These are phyloP conservation scores for Drosophila navojoa DNA, from an alignment of 1,140 invertebrate species.

Conservation along the genomic window DNA sequence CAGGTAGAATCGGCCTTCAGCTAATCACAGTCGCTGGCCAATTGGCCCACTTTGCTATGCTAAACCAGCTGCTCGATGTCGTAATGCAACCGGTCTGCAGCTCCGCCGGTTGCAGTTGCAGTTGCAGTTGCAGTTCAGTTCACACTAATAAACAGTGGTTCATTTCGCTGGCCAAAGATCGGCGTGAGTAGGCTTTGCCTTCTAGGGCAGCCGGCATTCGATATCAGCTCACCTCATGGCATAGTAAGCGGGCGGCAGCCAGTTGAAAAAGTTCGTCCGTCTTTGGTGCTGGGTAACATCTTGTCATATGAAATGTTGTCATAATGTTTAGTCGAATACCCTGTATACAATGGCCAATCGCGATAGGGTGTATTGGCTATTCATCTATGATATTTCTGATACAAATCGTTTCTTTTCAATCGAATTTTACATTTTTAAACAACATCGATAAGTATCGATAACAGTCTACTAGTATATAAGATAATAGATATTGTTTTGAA, in stretches of 20 bases:
- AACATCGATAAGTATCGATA: no score
- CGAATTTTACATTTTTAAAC: no score
- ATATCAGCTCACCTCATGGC: constrained; percentile 48
- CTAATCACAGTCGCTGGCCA: constrained; percentile 4
- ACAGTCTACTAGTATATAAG: no score
- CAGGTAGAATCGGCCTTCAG: constrained; percentile 56
- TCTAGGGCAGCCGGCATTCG: constrained; percentile 40
- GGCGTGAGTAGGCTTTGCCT: constrained; percentile 9
- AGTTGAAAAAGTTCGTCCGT: not conserved
- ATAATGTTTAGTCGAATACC: constrained; percentile 13
- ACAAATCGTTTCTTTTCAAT: no score
- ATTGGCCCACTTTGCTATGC: constrained; percentile 59
- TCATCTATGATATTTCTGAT: no score
- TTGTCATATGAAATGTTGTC: constrained; percentile 32
- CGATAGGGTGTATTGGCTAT: not conserved
- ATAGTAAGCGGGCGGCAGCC: constrained; percentile 37
- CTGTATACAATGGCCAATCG: not conserved
- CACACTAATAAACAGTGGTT: constrained; percentile 19
- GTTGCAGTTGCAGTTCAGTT: constrained; percentile 51
- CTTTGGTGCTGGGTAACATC: constrained; percentile 6
- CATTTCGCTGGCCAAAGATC: not conserved
- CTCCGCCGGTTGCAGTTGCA: constrained; percentile 49
- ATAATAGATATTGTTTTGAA: no score
- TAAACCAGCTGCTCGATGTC: constrained; percentile 31
- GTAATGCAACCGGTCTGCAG: constrained; percentile 59